Conservation (phyloP, 1,140 invertebrate species). For the Probaryconus sp. region DNA sequence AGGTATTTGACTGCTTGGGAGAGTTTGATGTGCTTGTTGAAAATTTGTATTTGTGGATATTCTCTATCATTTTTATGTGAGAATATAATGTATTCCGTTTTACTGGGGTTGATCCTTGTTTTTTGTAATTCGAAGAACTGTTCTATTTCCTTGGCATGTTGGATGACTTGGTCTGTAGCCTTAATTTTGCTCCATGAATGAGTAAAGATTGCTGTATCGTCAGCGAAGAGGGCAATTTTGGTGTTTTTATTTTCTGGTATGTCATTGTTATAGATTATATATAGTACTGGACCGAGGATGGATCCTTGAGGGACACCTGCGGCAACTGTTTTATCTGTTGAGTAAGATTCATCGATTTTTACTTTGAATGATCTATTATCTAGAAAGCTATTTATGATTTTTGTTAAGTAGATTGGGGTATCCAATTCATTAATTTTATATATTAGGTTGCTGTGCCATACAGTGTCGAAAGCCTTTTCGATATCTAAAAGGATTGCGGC, state of each 20-base stretch:
- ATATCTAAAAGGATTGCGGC: constrained; percentile 7
- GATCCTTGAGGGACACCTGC: constrained; percentile 34
- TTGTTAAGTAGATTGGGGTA: not conserved
- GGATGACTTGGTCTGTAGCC: constrained; percentile 11
- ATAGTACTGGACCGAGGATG: constrained; percentile 48
- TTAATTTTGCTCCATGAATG: constrained; percentile 22
- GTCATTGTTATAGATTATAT: constrained; percentile 50
- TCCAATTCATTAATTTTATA: not conserved
- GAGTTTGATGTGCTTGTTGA: constrained; percentile 10
- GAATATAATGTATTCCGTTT: constrained; percentile 50
- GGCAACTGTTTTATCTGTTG: constrained; percentile 16
- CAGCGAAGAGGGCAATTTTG: constrained; percentile 50
- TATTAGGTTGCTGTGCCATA: constrained; percentile 1
- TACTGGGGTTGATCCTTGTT: constrained; percentile 50
- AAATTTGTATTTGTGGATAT: constrained; percentile 16
- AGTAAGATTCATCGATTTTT: constrained; percentile 11
- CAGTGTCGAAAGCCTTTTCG: constrained; percentile 15
- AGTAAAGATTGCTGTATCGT: constrained; percentile 53
- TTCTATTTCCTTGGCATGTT: constrained; percentile 5
- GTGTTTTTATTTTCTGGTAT: constrained; percentile 41
- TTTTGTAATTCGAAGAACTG: constrained; percentile 35
- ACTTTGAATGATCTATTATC: constrained; percentile 38
- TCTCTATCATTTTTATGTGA: not conserved
- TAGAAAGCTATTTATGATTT: constrained; percentile 24
- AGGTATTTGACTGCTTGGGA: not conserved